phyloP scores from a whole-genome alignment of 2,797 vertebrate genomes.

The Poeciliopsis gracilis region DNA sequence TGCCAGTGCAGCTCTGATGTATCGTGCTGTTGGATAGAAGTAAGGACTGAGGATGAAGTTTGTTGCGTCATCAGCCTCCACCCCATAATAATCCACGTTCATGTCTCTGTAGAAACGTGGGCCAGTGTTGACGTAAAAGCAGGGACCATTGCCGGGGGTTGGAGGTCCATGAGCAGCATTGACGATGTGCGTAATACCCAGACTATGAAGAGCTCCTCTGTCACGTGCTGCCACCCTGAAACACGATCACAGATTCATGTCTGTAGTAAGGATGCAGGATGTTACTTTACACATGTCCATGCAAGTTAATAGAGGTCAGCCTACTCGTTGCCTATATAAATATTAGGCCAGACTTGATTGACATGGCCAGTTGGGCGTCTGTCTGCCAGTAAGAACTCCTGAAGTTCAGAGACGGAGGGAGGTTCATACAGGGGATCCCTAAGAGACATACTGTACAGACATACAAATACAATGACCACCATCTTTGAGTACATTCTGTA shows the following conservation, averaged over 20 bases:
- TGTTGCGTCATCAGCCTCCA: slow-evolving; percentile 90
- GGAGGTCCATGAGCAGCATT: slow-evolving; percentile 85
- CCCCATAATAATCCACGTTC: slow-evolving; percentile 86
- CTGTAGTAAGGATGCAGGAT: slow-evolving; percentile 1
- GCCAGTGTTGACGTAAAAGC: slow-evolving; percentile 82
- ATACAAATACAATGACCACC: slow-evolving; percentile 15
- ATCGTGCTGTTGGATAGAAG: slow-evolving; percentile 87
- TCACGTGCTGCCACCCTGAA: slow-evolving; percentile 85
- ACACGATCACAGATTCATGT: slow-evolving; percentile 32
- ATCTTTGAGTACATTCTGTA: neutral
- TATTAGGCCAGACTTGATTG: slow-evolving; percentile 92
- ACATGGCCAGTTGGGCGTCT: slow-evolving; percentile 78
- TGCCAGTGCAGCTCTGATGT: slow-evolving; percentile 85
- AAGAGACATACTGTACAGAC: slow-evolving; percentile 74
- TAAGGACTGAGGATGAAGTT: slow-evolving; percentile 87
- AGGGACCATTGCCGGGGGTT: slow-evolving; percentile 16
- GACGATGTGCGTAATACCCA: slow-evolving; percentile 90
- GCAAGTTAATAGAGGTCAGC: slow-evolving; percentile 29
- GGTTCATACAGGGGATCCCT: slow-evolving; percentile 71
- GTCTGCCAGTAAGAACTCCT: slow-evolving; percentile 80
- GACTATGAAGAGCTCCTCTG: slow-evolving; percentile 79
- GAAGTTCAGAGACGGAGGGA: slow-evolving; percentile 84
- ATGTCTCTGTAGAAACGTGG: slow-evolving; percentile 88
- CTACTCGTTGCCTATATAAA: slow-evolving; percentile 91
- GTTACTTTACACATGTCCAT: neutral